phyloP scores from a whole-genome alignment of 2,888 invertebrate species.

The Dicycla oo region DNA sequence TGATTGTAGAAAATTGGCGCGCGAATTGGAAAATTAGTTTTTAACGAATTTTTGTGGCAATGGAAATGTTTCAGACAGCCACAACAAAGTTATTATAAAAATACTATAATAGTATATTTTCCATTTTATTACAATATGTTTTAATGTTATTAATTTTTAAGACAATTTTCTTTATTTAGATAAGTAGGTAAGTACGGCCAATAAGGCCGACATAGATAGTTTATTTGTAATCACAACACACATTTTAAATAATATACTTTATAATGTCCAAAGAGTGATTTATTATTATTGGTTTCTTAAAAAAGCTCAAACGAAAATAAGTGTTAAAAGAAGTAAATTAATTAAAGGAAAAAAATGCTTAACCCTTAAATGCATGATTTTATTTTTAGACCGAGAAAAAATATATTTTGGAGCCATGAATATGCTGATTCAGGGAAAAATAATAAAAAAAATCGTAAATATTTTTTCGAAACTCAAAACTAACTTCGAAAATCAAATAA shows the following conservation, averaged over 20 bases:
- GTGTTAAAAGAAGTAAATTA: background rate
- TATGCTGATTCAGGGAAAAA: too few relatives aligned
- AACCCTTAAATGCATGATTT: too few relatives aligned
- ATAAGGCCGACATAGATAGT: background rate
- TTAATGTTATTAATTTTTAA: background rate
- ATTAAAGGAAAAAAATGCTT: background rate
- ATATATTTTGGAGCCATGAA: too few relatives aligned
- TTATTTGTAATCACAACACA: background rate
- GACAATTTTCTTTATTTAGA: background rate
- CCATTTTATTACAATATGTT: background rate
- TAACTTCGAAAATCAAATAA: too few relatives aligned
- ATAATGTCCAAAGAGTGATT: background rate
- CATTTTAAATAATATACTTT: background rate
- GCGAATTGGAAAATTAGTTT: conserved; percentile 53
- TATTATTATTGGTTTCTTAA: background rate
- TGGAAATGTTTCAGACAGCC: conserved; percentile 27
- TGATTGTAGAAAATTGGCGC: conserved; percentile 50
- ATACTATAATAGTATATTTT: background rate
- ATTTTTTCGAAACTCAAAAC: too few relatives aligned
- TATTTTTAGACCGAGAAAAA: too few relatives aligned
- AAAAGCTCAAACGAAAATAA: background rate
- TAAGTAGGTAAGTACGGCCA: background rate
- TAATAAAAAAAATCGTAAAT: too few relatives aligned
- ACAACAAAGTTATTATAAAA: background rate
- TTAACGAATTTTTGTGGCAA: conserved; percentile 39